Base-by-base conservation (phyloP, 35 echinoderm and acorn worm genomes). In the Anneissia japonica region DNA sequence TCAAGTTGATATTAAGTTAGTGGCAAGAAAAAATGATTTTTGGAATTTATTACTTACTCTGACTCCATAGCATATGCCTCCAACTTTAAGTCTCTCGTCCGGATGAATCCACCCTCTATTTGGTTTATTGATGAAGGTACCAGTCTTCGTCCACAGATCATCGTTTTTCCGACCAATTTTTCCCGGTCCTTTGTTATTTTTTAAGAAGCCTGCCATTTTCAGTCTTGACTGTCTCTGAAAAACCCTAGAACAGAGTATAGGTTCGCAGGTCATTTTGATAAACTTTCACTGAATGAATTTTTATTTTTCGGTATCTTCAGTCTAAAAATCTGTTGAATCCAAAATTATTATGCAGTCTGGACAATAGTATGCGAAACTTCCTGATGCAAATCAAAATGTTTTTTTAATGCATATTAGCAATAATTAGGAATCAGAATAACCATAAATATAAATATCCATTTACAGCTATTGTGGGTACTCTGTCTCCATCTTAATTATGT, bases 111-210 rank as follows among this genome's bases (percentile, higher is more conserved):
- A 97, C 0, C 95, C 95, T 38, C 89, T 90, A 0, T 85, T 81
- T 41, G 95, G 95, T 78, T 97, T 97, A 74, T 97, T 97, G 55
- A 97, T 91, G 36, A 97, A 97, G 0, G 91, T 97, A 36, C 95
- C 95, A 19, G 89, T 97, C 38, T 92, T 88, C 6, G 91, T 97
- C 95, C 95, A 97, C 38, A 97, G 81, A 35, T 97, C 94, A 77
- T 97, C 94, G 39, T 93, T 97, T 1, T 83, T 82, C 43, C 94
- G 86, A 31, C 94, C 94, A 6, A 97, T 91, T 35, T 79, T 92
- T 31, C 92, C 92, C 13, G 94, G 94, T 51, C 94, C 94, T 82
- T 92, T 97, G 77, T 87, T 91, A 74, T 97, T 97, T 46, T 92
- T 92, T 45, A 95, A 95, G 40, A 64, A 64, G 9, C 11, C 51